Base-by-base conservation (phyloP, 2,797 vertebrate genomes). In the Hydrocynus forskahlii region DNA sequence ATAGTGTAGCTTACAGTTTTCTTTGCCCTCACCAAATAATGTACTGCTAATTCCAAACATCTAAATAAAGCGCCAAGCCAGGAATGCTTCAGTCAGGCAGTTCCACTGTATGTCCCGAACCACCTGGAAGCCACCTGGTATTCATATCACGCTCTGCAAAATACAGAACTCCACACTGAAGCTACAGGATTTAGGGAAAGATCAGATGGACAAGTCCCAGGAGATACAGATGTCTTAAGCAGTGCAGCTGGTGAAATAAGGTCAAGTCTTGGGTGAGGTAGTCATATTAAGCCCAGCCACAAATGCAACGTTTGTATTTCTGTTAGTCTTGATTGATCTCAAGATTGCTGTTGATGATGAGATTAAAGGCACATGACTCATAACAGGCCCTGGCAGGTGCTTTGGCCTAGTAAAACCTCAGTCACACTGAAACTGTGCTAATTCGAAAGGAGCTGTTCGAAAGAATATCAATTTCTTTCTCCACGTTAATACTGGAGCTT, bases 41-140 rank as follows among this genome's bases (percentile, higher is more conserved):
- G 25, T 64, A 64, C 62, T 19, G 16, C 21, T 43, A 7, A 45
- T 43, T 38, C 38, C 1, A 40, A 17, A 38, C 29, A 66, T n/a
- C 9, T 10, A 45, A 10, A n/a, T 45, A 45, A 68, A n/a, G 16
- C 19, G 14, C n/a, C 35, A 43, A 12, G 19, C 66, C 17, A 68
- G 17, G 6, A 43, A 40, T 67, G 17, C 35, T 67, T 38, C 35
- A 43, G 64, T 35, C 17, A 69, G 10, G 10, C n/a, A 14, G 43
- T 12, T 48, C 48, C 21, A 17, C 13, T 23, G 9, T 50, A 4
- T 12, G 17, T 69, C 0, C 12, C 23, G 52, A 70, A 50, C 45
- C 45, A 69, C 40, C 45, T 66, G 63, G 63, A 66, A 66, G 29
- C 63, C 29, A 38, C 25, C 63, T 45, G 66, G 40, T 69, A 23